Base-by-base conservation (phyloP, 2,797 vertebrate genomes). In the Carapus acus region DNA sequence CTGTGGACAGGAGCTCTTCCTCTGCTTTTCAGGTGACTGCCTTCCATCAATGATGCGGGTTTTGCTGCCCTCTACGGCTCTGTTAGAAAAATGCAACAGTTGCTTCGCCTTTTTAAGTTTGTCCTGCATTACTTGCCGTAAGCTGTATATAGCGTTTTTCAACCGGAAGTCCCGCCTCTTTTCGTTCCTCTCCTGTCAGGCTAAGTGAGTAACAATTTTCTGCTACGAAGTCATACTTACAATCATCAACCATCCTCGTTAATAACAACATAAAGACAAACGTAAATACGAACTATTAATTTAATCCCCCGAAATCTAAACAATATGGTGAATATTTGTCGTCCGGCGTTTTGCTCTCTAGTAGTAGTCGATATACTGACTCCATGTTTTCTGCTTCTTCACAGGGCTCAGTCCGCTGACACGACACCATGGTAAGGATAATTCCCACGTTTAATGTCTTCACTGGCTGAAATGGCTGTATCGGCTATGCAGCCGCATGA, bases 101-200 rank as follows among this genome's bases (percentile, higher is more conserved):
- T 3, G n/a, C 34, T 36, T 36, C 14, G 34, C 34, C 14, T 36
- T 36, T 36, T 2, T 36, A 16, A 2, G 2, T 60, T 60, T 82
- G 65, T 7, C 69, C 66, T 57, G 3, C 8, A 1, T 50, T 20
- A 0, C 45, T 46, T 62, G 1, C 91, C 89, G 82, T 93, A 84
- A 39, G 0, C 0, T 0, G 3, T 79, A 75, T 79, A 86, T 81
- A 85, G 2, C 0, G 0, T 0, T 0, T 13, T 24, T 36, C 27
- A 79, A 77, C 83, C 88, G 91, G 91, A 91, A 92, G 89, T 78
- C 8, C 57, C 69, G 1, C 31, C 65, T 79, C 83, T 86, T 64
- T 89, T 77, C 75, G 39, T 77, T 21, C 77, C 8, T 36, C 81
- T 41, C 61, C 44, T 37, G 49, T 20, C 0, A 16, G 14, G 0